Evolutionary conservation across 2,797 vertebrate genomes (phyloP), one percentile per base, ranked within the genome.

Genomic region (Perodicticus potto): DNA sequence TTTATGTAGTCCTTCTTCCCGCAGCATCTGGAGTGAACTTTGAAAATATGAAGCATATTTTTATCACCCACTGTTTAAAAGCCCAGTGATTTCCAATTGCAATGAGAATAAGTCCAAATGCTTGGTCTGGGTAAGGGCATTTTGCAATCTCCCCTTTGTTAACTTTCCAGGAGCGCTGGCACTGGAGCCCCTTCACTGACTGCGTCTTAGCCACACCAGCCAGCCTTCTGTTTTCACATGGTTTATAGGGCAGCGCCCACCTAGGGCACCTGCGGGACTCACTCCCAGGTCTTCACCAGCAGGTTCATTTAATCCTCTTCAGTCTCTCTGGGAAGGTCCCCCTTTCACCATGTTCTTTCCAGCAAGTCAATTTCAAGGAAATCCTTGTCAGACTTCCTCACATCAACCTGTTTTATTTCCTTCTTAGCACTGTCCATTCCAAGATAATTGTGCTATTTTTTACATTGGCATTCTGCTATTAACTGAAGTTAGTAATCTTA

Each of bases 401-500:
- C 49, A 29, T 73, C 65, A 4, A 61, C 86, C 40, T 91, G 27
- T 61, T 96, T 88, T 85, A 43, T 74, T 96, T 83, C 83, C 89
- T 86, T 45, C 57, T 77, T 59, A 57, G 84, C 14, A 29, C 25
- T 94, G 81, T 59, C 43, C 55, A 11, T 94, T 93, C 55, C 80
- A 83, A 82, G 95, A 76, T 70, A 94, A 89, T 74, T 72, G 4
- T 88, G 43, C 67, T 10, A 65, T 93, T 91, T 93, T 89, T 96
- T 72, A 87, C 61, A 65, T 27, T 92, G 91, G 45, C 87, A 59
- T 89, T 86, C 82, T 73, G 25, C 89, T 86, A 32, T 91, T 95
- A 93, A 82, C 80, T 65, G 45, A 94, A 94, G 70, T 87, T 77
- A 25, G n/a, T 95, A 59, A 81, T 91, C 93, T 93, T 84, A 91